Base-by-base conservation (phyloP, 2,888 invertebrate genomes). In the Sarcophaga rosellei region DNA sequence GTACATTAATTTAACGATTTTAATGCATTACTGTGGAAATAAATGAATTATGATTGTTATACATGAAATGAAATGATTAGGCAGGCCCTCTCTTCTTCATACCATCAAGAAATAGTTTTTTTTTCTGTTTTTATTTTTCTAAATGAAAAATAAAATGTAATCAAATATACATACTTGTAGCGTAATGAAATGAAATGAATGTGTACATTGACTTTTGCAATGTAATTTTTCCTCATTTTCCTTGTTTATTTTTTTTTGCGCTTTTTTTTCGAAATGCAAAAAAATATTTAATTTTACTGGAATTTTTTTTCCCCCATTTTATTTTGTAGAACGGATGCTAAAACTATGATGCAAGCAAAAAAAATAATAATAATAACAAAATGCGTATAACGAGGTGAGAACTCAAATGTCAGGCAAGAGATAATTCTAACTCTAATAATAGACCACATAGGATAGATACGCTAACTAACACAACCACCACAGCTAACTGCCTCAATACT, bases 11-110 rank as follows among this genome's bases (percentile, higher is more conserved):
- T 23, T 35, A 68, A 63, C 4, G 68, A 57, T 3, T 72, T 74
- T 68, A 70, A 74, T 65, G 35, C 25, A 61, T 35, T 35, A 35
- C 69, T 79, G 75, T 57, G 69, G 77, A 75, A 84, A 84, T 86
- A 84, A 86, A 84, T 86, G 86, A 84, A 81, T 84, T 84, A 86
- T 82, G 76, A 84, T 86, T 86, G 84, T 84, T 72, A 74, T 78
- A 74, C 74, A 83, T 84, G 77, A 81, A 81, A 69, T 69, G 47
- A 20, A 47, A 85, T 70, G 76, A 86, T 83, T 86, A 69, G 80
- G 73, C 15, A 69, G 79, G 35, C 8, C 35, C 35, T 35, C 35
- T 35, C 63, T 59, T 59, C 25, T 53, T 53, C 65, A 74, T 61
- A 61, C 35, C 76, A 69, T 63, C 59, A 69, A 81, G 44, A 21